A percentile compares a stretch with the other conserved stretches of the same genome.
Conservation (phyloP, 2,797 vertebrate genomes). For the Poecilia picta region DNA sequence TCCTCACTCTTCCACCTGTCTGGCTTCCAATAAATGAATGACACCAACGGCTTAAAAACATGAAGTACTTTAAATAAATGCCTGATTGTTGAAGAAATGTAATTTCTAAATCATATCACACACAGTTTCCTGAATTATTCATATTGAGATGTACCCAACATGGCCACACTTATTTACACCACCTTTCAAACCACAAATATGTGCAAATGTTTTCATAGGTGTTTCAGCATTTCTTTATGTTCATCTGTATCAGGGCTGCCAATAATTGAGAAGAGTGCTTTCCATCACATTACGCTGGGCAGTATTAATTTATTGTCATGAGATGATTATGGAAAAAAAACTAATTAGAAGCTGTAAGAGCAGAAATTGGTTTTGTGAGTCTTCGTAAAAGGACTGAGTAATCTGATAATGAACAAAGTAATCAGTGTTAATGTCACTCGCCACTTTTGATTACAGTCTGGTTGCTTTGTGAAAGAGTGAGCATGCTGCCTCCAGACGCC, state of each 20-base stretch:
- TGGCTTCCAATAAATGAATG: neutral
- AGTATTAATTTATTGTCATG: neutral
- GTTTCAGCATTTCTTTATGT: neutral
- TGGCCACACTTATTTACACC: neutral
- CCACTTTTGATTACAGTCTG: conserved; percentile 41
- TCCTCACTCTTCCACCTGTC: neutral
- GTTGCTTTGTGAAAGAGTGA: conserved; percentile 27
- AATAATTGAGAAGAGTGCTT: neutral
- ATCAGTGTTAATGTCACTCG: conserved; percentile 37
- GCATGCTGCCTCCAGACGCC: conserved; percentile 57
- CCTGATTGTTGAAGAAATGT: neutral
- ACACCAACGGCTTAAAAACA: neutral
- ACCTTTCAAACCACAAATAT: neutral
- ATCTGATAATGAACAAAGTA: conserved; percentile 30
- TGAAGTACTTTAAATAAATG: neutral
- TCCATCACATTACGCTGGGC: neutral
- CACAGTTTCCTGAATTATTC: neutral
- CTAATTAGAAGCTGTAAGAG: neutral
- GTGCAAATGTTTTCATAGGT: neutral
- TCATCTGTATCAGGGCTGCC: neutral
- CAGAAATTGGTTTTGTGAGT: conserved; percentile 1
- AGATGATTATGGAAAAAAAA: conserved; percentile 6
- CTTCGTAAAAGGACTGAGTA: neutral
- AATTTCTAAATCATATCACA: neutral
- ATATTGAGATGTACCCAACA: neutral